Base-by-base conservation (phyloP, 2,797 vertebrate genomes). In the Zalophus californianus region DNA sequence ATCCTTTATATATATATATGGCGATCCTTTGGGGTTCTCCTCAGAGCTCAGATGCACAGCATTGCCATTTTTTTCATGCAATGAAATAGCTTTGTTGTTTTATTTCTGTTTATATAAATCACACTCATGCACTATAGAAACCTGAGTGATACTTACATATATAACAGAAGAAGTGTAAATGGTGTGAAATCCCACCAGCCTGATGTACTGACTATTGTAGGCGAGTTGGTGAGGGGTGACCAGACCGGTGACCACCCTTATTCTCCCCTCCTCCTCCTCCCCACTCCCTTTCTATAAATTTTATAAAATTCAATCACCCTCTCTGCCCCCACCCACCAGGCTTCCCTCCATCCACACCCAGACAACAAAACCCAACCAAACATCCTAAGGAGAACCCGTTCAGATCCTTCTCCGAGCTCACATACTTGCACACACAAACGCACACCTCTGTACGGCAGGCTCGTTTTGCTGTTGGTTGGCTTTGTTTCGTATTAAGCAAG, bases 351-450 rank as follows among this genome's bases (percentile, higher is more conserved):
- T 10, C 62, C 27, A 9, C 62, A 44, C 27, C 64, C 50, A 48
- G 90, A n/a, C 4, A 48, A 50, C 50, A 20, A n/a, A 20, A 11
- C 13, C 23, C 25, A 82, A 56, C 6, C 66, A 32, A 54, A 25
- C 21, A 0, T 23, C 54, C 12, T 2, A 9, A 48, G 15, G 4
- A 14, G 66, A 48, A 23, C 23, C 5, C 1, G 2, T 20, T 5
- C 3, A 3, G 60, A 7, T 23, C 52, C 2, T 18, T 2, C 58
- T 48, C 48, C 0, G 9, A 32, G 50, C 35, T 44, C 35, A 10
- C 12, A 1, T 1, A 0, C 1, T 18, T 0, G 1, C 5, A 3
- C 20, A 7, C 0, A 20, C 32, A 38, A 25, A 58, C 4, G 32
- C 3, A 7, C 0, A 44, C 41, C 11, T 21, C 18, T 4, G 25